Percentiles rank a stretch among this genome's conserved stretches.
These are phyloP conservation scores for Sternotherus odoratus DNA, from an alignment of 2,797 vertebrate genomes.

Conservation along the genomic window DNA sequence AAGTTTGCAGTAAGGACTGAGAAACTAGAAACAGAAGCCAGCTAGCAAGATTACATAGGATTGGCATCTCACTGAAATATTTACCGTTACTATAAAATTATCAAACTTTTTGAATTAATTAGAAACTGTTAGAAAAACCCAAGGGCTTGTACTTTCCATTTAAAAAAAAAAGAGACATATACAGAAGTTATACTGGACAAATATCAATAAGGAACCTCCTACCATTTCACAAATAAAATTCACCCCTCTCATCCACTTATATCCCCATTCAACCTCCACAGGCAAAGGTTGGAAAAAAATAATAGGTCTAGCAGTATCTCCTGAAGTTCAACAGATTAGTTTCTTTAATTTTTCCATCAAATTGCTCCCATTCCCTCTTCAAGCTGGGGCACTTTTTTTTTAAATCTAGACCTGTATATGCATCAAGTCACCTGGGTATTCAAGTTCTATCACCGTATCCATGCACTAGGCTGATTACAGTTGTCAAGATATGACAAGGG, in stretches of 20 bases:
- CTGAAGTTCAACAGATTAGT: not conserved
- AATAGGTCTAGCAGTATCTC: accelerated
- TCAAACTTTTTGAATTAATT: too few species aligned
- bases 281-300: not conserved
- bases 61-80: too few species aligned
- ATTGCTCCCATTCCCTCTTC: not conserved
- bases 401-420: too few species aligned
- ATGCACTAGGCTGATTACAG: not conserved
- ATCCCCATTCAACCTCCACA: not conserved
- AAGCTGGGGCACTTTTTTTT: not conserved
- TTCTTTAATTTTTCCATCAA: not conserved
- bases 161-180: too few species aligned
- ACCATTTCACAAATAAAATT: too few species aligned
- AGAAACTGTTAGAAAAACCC: too few species aligned
- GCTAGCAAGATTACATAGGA: too few species aligned
- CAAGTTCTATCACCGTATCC: not conserved
- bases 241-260: too few species aligned
- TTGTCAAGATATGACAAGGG: not conserved
- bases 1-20: not conserved
- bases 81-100: too few species aligned
- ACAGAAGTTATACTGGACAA: too few species aligned
- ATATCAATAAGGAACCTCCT: too few species aligned
- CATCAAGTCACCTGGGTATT: not conserved
- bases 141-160: too few species aligned
- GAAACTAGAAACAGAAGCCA: not conserved